Base-by-base conservation (phyloP, 2,888 invertebrate genomes). In the Hydrotaea cyrtoneurina region DNA sequence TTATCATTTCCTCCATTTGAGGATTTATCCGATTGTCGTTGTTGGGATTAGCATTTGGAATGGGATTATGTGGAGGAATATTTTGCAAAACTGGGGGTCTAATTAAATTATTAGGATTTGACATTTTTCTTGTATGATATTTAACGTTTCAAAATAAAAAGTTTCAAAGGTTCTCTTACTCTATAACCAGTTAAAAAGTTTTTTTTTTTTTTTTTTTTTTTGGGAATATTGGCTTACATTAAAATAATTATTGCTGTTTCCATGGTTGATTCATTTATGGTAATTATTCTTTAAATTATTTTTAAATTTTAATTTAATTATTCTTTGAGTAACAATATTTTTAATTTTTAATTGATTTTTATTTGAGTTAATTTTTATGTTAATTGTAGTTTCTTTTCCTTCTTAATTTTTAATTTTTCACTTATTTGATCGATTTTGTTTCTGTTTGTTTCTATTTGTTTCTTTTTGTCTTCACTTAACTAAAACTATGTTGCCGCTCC, bases 71-170 rank as follows among this genome's bases (percentile, higher is more conserved):
- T n/a, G 69, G 57, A 31, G 39, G 46, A 71, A 59, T 71, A 59
- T 69, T 57, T 15, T 64, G 31, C 46, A 78, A 39, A 26, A 77
- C 50, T 17, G 77, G 77, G 15, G 77, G 69, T n/a, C 69, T 36
- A n/a, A 78, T 78, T 19, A 78, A 31, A 31, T 78, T 78, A 59
- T 71, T 71, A 26, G 31, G 59, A 21, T 78, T 78, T 71, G 71
- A 43, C 71, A 78, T 78, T 78, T 57, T 57, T 23, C n/a, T 53
- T 19, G n/a, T 53, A 4, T 53, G 19, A 53, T 53, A 53, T 19
- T 53, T 53, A 21, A 21, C 11, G 21, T 55, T 55, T 55, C 21
- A 5, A 15, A 21, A n/a, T 17, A 11, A 53, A 53, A 15, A 8
- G 10, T 17, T 19, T n/a, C 19, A 2, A 53, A 53, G 5, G 15